phyloP scores from a whole-genome alignment of 2,113 vertebrate genomes.

The Mugil cephalus region DNA sequence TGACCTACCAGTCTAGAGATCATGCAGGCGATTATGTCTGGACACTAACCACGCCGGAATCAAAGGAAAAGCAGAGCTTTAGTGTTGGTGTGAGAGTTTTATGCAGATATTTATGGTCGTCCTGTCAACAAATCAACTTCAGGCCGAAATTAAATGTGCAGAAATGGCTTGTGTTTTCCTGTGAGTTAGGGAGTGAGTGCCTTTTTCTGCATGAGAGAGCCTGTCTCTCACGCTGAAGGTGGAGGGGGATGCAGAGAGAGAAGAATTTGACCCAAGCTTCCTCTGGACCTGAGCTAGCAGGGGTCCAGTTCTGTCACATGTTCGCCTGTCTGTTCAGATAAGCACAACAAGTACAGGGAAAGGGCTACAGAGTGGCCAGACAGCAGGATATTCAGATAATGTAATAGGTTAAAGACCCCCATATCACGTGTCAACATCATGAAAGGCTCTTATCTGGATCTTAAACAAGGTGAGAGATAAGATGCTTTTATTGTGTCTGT shows the following conservation, averaged over 20 bases:
- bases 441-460: slow-evolving; percentile 29
- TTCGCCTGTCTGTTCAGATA: slow-evolving; percentile 56
- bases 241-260: slow-evolving; percentile 32
- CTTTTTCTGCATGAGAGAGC: slow-evolving; percentile 25
- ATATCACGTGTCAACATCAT: slow-evolving; percentile 15
- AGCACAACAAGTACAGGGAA: slow-evolving; percentile 15
- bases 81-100: slow-evolving; percentile 19
- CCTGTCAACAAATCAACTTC: slow-evolving; percentile 15
- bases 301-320: slow-evolving; percentile 54
- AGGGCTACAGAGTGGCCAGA: slow-evolving; percentile 7
- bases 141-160: background rate
- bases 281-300: slow-evolving; percentile 29
- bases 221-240: slow-evolving; percentile 32
- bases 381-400: slow-evolving; percentile 25
- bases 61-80: slow-evolving; percentile 45
- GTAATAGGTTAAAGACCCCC: slow-evolving; percentile 13
- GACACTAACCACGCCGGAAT: slow-evolving; percentile 48
- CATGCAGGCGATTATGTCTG: slow-evolving; percentile 54
- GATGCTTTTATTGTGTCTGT: background rate
- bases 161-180: background rate
- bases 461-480: slow-evolving; percentile 13
- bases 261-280: slow-evolving; percentile 46
- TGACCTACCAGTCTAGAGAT: slow-evolving; percentile 59
- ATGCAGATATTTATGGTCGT: slow-evolving; percentile 25
- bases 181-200: background rate